Percentiles rank a stretch among this genome's conserved stretches.
Evolutionary conservation across 2,113 vertebrate genomes (phyloP).

Genomic region (Pogonocichla stellata): DNA sequence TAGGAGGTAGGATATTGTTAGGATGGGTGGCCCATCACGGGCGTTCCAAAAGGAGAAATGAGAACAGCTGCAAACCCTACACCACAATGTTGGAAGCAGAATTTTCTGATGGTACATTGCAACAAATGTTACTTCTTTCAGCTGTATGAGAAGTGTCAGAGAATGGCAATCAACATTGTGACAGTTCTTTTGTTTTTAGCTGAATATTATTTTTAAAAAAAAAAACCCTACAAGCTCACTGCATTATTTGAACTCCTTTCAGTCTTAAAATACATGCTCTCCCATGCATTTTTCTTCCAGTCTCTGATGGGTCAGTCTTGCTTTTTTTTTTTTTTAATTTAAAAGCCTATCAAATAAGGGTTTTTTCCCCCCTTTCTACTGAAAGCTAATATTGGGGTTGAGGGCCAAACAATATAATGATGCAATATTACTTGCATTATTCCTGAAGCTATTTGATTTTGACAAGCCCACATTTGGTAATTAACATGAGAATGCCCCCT

Average conservation of each 20-base stretch:
- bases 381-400: conserved; percentile 78
- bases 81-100: not conserved
- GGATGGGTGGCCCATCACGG: not conserved
- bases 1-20: not conserved
- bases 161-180: conserved; percentile 42
- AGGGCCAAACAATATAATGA: conserved; percentile 79
- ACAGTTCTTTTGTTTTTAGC: conserved; percentile 29
- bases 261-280: conserved; percentile 40
- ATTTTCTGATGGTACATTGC: not conserved
- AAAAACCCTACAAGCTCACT: not conserved
- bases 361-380: not conserved
- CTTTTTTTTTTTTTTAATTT: conserved; percentile 16
- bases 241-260: not conserved
- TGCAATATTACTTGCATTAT: conserved; percentile 77
- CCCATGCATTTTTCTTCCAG: conserved; percentile 9
- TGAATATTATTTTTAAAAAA: not conserved
- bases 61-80: not conserved
- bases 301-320: conserved; percentile 31
- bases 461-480: conserved; percentile 85
- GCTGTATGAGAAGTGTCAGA: not conserved
- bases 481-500: conserved; percentile 84
- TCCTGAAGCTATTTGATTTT: conserved; percentile 84
- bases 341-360: conserved; percentile 67
- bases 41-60: not conserved
- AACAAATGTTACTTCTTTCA: not conserved